Conservation (phyloP, 2,797 vertebrate genomes). For the Anas capensis region DNA sequence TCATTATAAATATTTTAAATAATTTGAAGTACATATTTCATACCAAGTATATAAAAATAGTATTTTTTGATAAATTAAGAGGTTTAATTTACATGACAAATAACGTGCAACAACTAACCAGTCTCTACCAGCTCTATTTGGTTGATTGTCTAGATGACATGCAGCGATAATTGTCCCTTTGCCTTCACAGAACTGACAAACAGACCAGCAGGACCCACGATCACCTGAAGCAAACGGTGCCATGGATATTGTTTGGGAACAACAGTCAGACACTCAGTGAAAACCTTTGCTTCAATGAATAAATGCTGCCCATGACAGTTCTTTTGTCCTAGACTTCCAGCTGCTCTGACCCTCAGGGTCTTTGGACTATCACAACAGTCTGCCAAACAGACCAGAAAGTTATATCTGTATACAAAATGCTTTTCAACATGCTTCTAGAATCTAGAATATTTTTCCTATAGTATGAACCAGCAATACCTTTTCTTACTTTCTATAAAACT, state of each 20-base stretch:
- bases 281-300: conserved; percentile 75
- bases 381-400: conserved; percentile 75
- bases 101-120: conserved; percentile 82
- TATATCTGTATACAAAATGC: conserved; percentile 71
- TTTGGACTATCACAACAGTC: conserved; percentile 74
- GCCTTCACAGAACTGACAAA: conserved; percentile 77
- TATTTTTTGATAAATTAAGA: conserved; percentile 83
- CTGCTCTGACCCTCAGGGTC: conserved; percentile 79
- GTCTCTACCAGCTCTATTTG: conserved; percentile 82
- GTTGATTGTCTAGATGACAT: conserved; percentile 87
- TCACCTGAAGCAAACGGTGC: conserved; percentile 74
- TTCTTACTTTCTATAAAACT: neutral
- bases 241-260: conserved; percentile 76
- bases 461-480: conserved; percentile 31
- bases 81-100: conserved; percentile 85
- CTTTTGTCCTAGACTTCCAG: conserved; percentile 76
- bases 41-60: conserved; percentile 88
- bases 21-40: conserved; percentile 82
- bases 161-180: conserved; percentile 82
- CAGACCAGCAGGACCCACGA: conserved; percentile 78
- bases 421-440: conserved; percentile 75
- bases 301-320: conserved; percentile 70
- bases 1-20: conserved; percentile 85
- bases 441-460: conserved; percentile 62
- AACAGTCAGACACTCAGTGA: conserved; percentile 75